Conservation (phyloP, 2,113 vertebrate species). For the Strigops habroptila region DNA sequence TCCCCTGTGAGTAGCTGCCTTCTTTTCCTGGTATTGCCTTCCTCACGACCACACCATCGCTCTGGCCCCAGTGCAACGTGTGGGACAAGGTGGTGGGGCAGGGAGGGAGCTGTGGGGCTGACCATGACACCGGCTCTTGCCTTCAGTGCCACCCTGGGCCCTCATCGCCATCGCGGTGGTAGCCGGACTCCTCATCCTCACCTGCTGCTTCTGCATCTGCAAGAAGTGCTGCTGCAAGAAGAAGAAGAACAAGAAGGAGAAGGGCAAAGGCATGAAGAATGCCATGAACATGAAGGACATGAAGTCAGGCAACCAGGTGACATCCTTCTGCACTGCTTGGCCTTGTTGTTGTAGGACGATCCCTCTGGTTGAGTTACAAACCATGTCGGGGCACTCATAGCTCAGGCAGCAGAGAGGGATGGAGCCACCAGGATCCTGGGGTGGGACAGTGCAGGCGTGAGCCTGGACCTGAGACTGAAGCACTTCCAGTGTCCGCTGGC, state of each 20-base stretch:
- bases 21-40: background rate
- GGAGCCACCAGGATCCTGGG: background rate
- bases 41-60: accelerated
- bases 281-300: constrained; percentile 94
- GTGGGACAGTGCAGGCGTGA: background rate
- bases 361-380: background rate
- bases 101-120: background rate
- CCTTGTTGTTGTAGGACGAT: background rate
- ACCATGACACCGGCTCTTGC: accelerated
- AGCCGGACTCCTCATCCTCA: constrained; percentile 88
- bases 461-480: background rate
- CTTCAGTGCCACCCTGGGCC: constrained; percentile 91
- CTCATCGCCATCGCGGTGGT: constrained; percentile 93
- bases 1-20: constrained; percentile 84
- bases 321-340: background rate
- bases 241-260: constrained; percentile 99
- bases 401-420: background rate
- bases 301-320: constrained; percentile 83
- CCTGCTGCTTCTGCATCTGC: constrained; percentile 97
- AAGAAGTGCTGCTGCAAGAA: constrained; percentile 99
- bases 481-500: background rate
- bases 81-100: background rate
- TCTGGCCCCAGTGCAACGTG: background rate
- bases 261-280: constrained; percentile 94
- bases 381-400: accelerated